phyloP scores from a whole-genome alignment of 2,888 invertebrate genomes.

The Nycteola revayana region DNA sequence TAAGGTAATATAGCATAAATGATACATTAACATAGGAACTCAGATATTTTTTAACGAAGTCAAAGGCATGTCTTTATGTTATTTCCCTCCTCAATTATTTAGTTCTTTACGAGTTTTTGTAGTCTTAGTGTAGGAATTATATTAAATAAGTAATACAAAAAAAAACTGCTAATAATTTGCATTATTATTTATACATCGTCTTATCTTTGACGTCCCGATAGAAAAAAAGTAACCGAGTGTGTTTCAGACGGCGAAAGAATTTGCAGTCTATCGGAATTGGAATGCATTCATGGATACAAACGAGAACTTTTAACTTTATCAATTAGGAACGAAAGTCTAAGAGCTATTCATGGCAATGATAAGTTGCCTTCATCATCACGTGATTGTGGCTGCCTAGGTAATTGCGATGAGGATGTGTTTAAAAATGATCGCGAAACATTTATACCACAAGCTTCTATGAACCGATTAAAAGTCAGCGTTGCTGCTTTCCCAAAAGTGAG shows the following conservation, averaged over 20 bases:
- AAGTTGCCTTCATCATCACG: constrained; percentile 49
- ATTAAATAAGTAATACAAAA: too few species aligned
- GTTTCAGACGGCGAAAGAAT: constrained; percentile 57
- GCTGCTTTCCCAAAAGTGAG: constrained; percentile 86
- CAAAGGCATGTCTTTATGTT: too few species aligned
- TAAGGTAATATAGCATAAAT: too few species aligned
- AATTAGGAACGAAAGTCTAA: constrained; percentile 41
- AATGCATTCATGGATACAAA: constrained; percentile 55
- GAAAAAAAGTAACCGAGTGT: too few species aligned
- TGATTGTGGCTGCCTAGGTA: constrained; percentile 61
- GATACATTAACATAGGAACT: too few species aligned
- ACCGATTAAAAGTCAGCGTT: constrained; percentile 72
- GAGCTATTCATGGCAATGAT: constrained; percentile 29
- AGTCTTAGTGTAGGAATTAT: too few species aligned
- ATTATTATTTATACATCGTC: too few species aligned
- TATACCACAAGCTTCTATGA: constrained; percentile 36
- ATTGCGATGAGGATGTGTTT: constrained; percentile 63
- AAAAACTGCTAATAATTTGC: too few species aligned
- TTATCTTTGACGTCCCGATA: too few species aligned
- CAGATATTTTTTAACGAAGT: too few species aligned
- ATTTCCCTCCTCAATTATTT: too few species aligned
- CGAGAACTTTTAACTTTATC: constrained; percentile 57
- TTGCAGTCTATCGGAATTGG: constrained; percentile 57
- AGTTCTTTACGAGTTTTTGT: too few species aligned
- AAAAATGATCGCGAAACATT: constrained; percentile 54